Evolutionary conservation across 2,888 invertebrate genomes (phyloP), one percentile per base, ranked within the genome.

Genomic region (Lasioglossum villosulum): DNA sequence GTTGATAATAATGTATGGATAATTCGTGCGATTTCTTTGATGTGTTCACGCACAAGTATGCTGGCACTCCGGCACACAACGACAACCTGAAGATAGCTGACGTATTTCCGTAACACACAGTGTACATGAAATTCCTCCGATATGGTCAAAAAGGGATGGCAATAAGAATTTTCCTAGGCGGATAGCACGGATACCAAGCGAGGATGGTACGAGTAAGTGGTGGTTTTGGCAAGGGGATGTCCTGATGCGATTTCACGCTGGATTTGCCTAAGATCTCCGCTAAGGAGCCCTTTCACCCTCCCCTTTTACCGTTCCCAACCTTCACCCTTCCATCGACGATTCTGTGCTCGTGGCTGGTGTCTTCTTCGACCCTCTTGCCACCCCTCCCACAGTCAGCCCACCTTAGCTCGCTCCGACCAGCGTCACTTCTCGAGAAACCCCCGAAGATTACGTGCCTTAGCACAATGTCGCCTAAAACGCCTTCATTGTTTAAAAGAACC

Each of bases 241-340:
- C 94, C 96, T 96, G 96, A 96, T 96, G 96, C 96, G 96, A 96
- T 96, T 96, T 96, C 96, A 96, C 96, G 96, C 96, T 95, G 96
- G 96, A 96, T 96, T 96, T 96, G 95, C 96, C 96, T 96, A 96
- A 96, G 96, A 96, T 96, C 96, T 96, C 92, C 93, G 95, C 95
- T 95, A 95, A 95, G 95, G 94, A 95, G 95, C 93, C 94, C 94
- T 94, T 93, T 93, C 93, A 93, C 94, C 92, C 92, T 89, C 90
- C 91, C 91, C 90, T 82, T 92, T 90, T 86, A 88, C 88, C 89
- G 90, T 86, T 79, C 88, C 75, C 80, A 83, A 80, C 66, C 84
- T 89, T 87, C 88, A 90, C 91, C 91, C 91, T 91, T 89, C 90
- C 88, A 91, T 90, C 90, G 87, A 81, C 86, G 84, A 87, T 90